Evolutionary conservation across 2,888 invertebrate genomes (phyloP), one percentile per base, ranked within the genome.

Genomic region (Eubasilissa splendida): DNA sequence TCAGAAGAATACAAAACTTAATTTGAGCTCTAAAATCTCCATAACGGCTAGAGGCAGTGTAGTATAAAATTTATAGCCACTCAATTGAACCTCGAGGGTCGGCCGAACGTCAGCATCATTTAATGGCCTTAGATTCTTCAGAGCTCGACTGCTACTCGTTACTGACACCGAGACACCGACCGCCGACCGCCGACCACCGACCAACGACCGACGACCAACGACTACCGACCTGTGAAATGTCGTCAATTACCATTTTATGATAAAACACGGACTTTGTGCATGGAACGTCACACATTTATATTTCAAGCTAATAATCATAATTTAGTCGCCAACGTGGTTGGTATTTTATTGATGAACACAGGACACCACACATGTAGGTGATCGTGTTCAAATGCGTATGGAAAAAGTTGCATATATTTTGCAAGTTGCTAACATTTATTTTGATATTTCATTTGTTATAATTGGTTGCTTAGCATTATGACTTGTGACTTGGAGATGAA

Each of bases 161-260:
- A 50, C 33, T 14, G 14, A 68, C 68, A n/a, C n/a, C 4, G 22
- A 22, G 22, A 22, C 22, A 22, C 22, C 22, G 22, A 22, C 22
- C 1, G 1, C 22, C 22, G 22, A 22, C 22, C 22, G 1, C 22
- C 22, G 42, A 14, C 14, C 22, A 22, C 8, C 4, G n/a, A n/a
- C n/a, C n/a, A n/a, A n/a, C 22, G 22, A 22, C 22, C 22, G 1
- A 0, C 22, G 42, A 14, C 14, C 22, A 22, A 3, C 4, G 42
- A 14, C 14, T 68, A 68, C 14, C 42, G 68, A 52, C 68, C 33
- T 50, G 50, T 68, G 71, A 73, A 58, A 33, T 11, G 71, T 31
- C 33, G 71, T 73, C 54, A 73, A 73, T 58, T 31, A 73, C 42
- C 42, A 73, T 58, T 73, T 73, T 73, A 73, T 56, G 56, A 56